Percentiles rank a stretch among this genome's conserved stretches.
These are phyloP conservation scores for Lineus longissimus DNA, from an alignment of 1,140 invertebrate genomes.

Conservation along the genomic window DNA sequence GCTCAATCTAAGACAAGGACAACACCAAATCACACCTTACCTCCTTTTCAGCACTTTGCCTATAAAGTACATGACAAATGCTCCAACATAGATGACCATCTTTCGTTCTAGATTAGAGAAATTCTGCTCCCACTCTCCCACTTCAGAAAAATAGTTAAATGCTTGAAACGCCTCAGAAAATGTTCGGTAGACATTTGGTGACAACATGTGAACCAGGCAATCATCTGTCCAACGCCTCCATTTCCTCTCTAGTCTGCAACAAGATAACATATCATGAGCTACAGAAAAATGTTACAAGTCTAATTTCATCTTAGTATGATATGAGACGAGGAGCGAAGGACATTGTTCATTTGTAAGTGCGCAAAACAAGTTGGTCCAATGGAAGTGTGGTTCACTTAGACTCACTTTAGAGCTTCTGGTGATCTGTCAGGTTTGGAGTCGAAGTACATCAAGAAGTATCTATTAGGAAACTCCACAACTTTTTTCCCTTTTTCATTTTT, in stretches of 20 bases:
- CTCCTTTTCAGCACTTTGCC: constrained; percentile 82
- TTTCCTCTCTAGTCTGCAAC: constrained; percentile 77
- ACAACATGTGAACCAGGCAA: constrained; percentile 84
- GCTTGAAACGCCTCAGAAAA: constrained; percentile 65
- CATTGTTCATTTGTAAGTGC: too few species aligned
- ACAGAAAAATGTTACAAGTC: too few species aligned
- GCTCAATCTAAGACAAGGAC: too few species aligned
- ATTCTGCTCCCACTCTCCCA: constrained; percentile 85
- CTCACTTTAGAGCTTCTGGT: constrained; percentile 29
- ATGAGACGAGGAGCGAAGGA: too few species aligned
- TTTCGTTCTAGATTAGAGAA: constrained; percentile 81
- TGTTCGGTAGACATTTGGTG: constrained; percentile 94
- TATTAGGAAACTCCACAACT: constrained; percentile 71
- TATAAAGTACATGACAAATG: constrained; percentile 89
- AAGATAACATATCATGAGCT: not conserved
- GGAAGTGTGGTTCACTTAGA: too few species aligned
- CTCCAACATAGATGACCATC: constrained; percentile 90
- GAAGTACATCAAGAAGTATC: constrained; percentile 90
- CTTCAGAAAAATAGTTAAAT: constrained; percentile 55
- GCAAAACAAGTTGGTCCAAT: too few species aligned
- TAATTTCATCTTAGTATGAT: too few species aligned
- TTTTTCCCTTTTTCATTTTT: constrained; percentile 35
- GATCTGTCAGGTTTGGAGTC: constrained; percentile 42
- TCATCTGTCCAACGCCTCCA: constrained; percentile 95
- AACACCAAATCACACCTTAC: constrained; percentile 49